These are phyloP conservation scores for Heliornis fulica DNA, from an alignment of 2,113 vertebrate genomes.

Conservation along the genomic window DNA sequence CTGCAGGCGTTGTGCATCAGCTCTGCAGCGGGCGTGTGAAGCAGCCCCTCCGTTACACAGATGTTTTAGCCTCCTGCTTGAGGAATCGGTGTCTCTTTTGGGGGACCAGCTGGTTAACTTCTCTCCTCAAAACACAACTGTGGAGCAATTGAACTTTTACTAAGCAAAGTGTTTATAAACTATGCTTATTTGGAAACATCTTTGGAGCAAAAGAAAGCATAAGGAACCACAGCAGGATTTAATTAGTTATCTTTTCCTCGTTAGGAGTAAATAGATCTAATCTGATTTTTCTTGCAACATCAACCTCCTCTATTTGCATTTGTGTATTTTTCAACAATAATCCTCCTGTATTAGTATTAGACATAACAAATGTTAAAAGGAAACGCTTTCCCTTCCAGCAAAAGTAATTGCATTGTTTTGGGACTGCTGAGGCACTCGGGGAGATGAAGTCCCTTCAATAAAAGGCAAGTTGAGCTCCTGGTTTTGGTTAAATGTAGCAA, in stretches of 20 bases:
- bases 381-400: background rate
- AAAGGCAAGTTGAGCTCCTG: background rate
- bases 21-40: background rate
- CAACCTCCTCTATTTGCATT: background rate
- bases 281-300: background rate
- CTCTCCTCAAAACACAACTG: background rate
- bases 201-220: background rate
- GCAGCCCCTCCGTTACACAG: background rate
- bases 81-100: background rate
- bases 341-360: background rate
- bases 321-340: background rate
- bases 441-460: background rate
- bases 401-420: background rate
- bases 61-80: background rate
- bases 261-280: background rate
- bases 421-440: background rate
- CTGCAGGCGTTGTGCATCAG: background rate
- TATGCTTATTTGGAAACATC: background rate
- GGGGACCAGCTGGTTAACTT: background rate
- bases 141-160: background rate
- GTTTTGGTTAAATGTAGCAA: background rate
- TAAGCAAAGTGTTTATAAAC: background rate
- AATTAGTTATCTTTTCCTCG: background rate
- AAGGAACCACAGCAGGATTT: background rate
- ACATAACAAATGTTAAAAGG: background rate